Evolutionary conservation across 2,113 vertebrate species (phyloP), one percentile per base, ranked within the genome.

Genomic region (Zapornia atra): DNA sequence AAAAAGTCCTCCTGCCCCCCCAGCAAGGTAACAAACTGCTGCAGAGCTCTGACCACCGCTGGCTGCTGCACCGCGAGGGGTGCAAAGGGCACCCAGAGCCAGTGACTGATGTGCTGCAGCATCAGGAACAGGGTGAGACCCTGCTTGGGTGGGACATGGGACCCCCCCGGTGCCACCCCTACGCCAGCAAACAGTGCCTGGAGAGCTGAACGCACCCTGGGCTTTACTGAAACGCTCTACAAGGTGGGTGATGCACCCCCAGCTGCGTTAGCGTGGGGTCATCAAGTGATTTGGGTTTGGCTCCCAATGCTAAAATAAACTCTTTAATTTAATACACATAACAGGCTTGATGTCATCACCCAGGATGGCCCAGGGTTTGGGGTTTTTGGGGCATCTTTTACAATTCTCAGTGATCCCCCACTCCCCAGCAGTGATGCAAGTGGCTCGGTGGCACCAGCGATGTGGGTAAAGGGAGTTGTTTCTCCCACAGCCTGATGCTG

Each of bases 381-480:
- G 19, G 50, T 15, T 21, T 73, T 44, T 22, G 15, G 28, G 31
- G 51, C 6, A 4, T 6, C 1, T 73, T 51, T 83, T 40, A 18
- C 25, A 18, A 1, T 50, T 69, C 4, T 12, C 79, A 82, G 50
- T 0, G 11, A 1, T 31, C 28, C 46, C 54, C 16, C 11, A n/a
- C 2, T 3, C 68, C 28, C n/a, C n/a, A 9, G 64, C 1, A 1
- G 36, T 6, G n/a, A 40, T 50, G 15, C 0, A 4, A 78, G 78
- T 2, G 2, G 51, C 78, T n/a, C 2, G 0, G 13, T 1, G 4
- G 77, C 59, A 40, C 10, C 75, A 12, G 60, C 0, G 0, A 38
- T 10, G 17, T 34, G 0, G 5, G 26, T 12, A 42, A 64, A 60
- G 82, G 81, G 72, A 89, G 38, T 54, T 70, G 15, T 70, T 69